phyloP scores from a whole-genome alignment of 1,140 invertebrate species.

The Thaumatotibia leucotreta region DNA sequence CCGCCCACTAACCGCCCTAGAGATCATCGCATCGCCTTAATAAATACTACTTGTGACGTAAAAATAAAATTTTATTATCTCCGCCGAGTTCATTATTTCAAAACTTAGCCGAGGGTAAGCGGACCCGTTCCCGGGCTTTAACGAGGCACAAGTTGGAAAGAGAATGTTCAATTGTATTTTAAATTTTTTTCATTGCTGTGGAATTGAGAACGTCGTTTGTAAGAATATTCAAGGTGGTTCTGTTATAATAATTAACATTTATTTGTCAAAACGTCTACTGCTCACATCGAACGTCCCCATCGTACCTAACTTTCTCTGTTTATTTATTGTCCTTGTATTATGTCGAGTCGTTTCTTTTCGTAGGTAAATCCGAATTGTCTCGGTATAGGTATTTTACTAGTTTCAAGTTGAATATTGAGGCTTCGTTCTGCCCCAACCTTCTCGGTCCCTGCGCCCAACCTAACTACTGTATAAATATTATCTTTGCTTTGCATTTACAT shows the following conservation, averaged over 20 bases:
- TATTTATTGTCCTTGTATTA: too few relatives aligned
- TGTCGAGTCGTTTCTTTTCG: too few relatives aligned
- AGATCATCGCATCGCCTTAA: slow-evolving; percentile 57
- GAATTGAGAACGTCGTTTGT: background rate
- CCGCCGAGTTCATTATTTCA: slow-evolving; percentile 62
- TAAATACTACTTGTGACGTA: slow-evolving; percentile 55
- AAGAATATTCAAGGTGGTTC: too few relatives aligned
- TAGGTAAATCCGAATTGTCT: too few relatives aligned
- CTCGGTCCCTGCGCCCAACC: too few relatives aligned
- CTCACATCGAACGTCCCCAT: too few relatives aligned
- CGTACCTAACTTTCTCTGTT: too few relatives aligned
- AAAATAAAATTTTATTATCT: slow-evolving; percentile 74
- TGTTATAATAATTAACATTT: too few relatives aligned
- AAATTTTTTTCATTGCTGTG: slow-evolving; percentile 7
- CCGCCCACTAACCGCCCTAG: slow-evolving; percentile 47
- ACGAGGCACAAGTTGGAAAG: slow-evolving; percentile 37
- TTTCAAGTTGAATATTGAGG: too few relatives aligned
- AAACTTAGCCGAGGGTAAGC: slow-evolving; percentile 47
- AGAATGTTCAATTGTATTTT: slow-evolving; percentile 32
- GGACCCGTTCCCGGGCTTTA: slow-evolving; percentile 39
- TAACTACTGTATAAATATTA: too few relatives aligned
- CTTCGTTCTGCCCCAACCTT: background rate
- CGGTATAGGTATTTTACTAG: too few relatives aligned
- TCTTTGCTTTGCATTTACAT: background rate
- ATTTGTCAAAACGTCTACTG: too few relatives aligned